Percentiles rank a stretch among this genome's conserved stretches.
Evolutionary conservation across 2,888 invertebrate species (phyloP).

Genomic region (Melanostoma scalare): DNA sequence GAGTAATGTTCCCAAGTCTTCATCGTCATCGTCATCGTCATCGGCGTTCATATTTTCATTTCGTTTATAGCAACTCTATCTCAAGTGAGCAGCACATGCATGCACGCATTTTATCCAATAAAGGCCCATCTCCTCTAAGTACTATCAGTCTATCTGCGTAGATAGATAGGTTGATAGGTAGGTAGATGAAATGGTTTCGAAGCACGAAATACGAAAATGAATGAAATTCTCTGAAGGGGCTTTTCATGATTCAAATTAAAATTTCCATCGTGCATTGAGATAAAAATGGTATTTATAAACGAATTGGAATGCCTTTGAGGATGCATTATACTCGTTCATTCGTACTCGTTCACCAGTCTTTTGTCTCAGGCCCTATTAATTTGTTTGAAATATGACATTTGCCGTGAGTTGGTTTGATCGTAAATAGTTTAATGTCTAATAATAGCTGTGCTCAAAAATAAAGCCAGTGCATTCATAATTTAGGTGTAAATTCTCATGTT

Average conservation of each 20-base stretch:
- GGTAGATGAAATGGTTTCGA: no score
- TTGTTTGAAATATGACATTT: slow-evolving; percentile 56
- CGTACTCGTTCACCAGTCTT: slow-evolving; percentile 19
- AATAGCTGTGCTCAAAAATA: slow-evolving; percentile 2
- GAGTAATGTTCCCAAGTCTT: slow-evolving; percentile 51
- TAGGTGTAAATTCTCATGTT: slow-evolving; percentile 53
- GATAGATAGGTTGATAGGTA: no score
- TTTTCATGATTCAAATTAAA: slow-evolving; percentile 46
- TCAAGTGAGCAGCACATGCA: slow-evolving; percentile 36
- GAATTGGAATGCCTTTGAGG: slow-evolving; percentile 58
- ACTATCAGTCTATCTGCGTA: neutral
- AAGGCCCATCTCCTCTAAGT: neutral
- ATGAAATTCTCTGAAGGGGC: slow-evolving; percentile 66
- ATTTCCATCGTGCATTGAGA: slow-evolving; percentile 56
- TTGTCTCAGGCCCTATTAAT: slow-evolving; percentile 58
- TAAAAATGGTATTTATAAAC: slow-evolving; percentile 53
- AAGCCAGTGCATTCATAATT: slow-evolving; percentile 54
- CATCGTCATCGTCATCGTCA: neutral
- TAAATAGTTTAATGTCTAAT: slow-evolving; percentile 40
- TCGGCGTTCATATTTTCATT: neutral
- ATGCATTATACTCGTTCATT: neutral
- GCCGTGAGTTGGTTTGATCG: slow-evolving; percentile 34
- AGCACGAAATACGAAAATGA: slow-evolving; percentile 32
- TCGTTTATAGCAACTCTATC: neutral
- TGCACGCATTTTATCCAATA: slow-evolving; percentile 35